These are phyloP conservation scores for Nothobranchius kuhntae DNA, from an alignment of 2,113 vertebrate genomes.

Conservation along the genomic window DNA sequence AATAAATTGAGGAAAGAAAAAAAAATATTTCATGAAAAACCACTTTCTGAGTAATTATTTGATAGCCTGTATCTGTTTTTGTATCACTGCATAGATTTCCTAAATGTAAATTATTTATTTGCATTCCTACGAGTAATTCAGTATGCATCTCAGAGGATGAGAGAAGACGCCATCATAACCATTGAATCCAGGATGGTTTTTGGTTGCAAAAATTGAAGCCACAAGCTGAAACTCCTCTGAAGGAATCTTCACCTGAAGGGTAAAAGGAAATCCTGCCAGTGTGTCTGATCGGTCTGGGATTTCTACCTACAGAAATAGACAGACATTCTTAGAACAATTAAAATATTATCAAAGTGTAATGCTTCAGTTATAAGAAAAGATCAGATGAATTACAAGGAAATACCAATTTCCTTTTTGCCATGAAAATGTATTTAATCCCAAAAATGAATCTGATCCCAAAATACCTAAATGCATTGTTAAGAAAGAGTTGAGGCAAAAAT, in stretches of 20 bases:
- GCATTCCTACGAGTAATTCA: conserved; percentile 3
- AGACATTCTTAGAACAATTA: not conserved
- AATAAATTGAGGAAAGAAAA: conserved; percentile 32
- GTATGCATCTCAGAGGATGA: conserved; percentile 9
- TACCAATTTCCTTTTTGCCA: too few species aligned
- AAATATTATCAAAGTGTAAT: too few species aligned
- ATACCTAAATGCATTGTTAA: too few species aligned
- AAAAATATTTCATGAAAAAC: conserved; percentile 10
- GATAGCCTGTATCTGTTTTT: conserved; percentile 16
- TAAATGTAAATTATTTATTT: not conserved
- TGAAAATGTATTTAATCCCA: too few species aligned
- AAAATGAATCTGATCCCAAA: too few species aligned
- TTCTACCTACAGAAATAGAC: conserved; percentile 16
- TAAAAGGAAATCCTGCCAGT: conserved; percentile 31
- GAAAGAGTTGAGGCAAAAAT: too few species aligned
- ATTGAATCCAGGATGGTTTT: conserved; percentile 14
- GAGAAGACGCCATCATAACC: conserved; percentile 14
- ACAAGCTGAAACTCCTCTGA: conserved; percentile 23
- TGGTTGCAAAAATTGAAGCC: conserved; percentile 22
- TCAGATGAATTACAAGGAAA: not conserved
- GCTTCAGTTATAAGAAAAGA: not conserved
- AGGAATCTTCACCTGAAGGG: conserved; percentile 29
- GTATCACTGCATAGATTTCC: conserved; percentile 16
- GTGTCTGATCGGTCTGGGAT: conserved; percentile 13
- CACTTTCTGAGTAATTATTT: conserved; percentile 7